phyloP scores from a whole-genome alignment of 2,113 vertebrate genomes.

The Boleophthalmus pectinirostris region DNA sequence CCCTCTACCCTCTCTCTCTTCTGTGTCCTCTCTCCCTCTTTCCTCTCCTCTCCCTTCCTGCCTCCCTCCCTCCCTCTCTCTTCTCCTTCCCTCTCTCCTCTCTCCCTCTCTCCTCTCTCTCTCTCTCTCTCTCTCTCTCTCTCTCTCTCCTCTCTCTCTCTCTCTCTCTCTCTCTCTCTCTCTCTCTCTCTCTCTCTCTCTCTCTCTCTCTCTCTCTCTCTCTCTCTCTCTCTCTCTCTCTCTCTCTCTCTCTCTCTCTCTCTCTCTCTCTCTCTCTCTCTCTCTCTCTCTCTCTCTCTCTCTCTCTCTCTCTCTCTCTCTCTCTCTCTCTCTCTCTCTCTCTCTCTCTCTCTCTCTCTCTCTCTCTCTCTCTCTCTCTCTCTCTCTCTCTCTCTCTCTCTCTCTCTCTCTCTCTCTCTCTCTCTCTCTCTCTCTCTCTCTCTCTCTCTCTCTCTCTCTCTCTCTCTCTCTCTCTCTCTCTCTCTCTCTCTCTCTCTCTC shows the following conservation, averaged over 20 bases:
- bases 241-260: neutral
- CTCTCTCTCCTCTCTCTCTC: too few species aligned
- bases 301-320: too few species aligned
- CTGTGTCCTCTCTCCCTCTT: conserved; percentile 51
- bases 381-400: too few species aligned
- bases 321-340: neutral
- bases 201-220: neutral
- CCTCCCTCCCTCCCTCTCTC: conserved; percentile 35
- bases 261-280: neutral
- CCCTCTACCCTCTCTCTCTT: neutral
- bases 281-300: neutral
- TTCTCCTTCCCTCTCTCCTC: conserved; percentile 74
- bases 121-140: conserved; percentile 28
- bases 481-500: too few species aligned
- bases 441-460: too few species aligned
- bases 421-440: too few species aligned
- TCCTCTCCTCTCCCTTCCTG: conserved; percentile 45
- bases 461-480: too few species aligned
- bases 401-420: neutral
- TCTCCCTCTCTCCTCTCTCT: too few species aligned
- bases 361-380: neutral
- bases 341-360: neutral
- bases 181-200: conserved; percentile 44
- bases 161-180: too few species aligned
- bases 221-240: neutral